Conservation (phyloP, 2,888 invertebrate genomes). For the Corbicula japonica region DNA sequence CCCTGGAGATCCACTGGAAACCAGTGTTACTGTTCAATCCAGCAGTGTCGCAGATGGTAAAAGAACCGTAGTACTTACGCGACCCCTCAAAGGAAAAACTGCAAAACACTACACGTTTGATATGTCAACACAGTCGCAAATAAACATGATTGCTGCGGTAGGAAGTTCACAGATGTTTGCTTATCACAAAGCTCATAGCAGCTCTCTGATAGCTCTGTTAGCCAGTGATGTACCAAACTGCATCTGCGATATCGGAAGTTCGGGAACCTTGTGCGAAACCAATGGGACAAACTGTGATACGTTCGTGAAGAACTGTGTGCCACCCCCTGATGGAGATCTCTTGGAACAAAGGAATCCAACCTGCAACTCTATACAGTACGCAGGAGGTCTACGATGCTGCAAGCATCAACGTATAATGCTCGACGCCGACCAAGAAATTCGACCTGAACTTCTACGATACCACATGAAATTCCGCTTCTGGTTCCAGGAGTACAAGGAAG, state of each 20-base stretch:
- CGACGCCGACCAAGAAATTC: conserved; percentile 59
- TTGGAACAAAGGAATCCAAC: conserved; percentile 58
- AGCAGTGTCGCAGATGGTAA: conserved; percentile 35
- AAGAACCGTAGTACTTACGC: conserved; percentile 47
- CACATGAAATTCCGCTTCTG: conserved; percentile 68
- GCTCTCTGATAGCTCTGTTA: conserved; percentile 28
- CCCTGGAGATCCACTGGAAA: conserved; percentile 46
- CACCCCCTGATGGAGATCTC: conserved; percentile 56
- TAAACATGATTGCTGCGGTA: conserved; percentile 53
- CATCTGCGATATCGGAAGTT: conserved; percentile 54
- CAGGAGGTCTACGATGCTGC: conserved; percentile 57
- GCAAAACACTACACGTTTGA: conserved; percentile 54
- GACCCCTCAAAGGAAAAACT: conserved; percentile 47
- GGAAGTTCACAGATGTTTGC: conserved; percentile 52
- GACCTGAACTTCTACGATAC: conserved; percentile 60
- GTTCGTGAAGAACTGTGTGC: conserved; percentile 60
- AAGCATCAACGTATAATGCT: conserved; percentile 61
- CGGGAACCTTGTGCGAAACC: conserved; percentile 43
- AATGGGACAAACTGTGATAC: conserved; percentile 52
- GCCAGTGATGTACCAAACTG: conserved; percentile 46
- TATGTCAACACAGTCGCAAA: conserved; percentile 31
- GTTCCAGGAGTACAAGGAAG: conserved; percentile 56
- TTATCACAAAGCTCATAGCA: conserved; percentile 49
- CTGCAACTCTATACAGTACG: conserved; percentile 59
- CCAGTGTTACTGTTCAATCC: conserved; percentile 42